These are phyloP conservation scores for Sciaenops ocellatus DNA, from an alignment of 2,797 vertebrate species.

Conservation along the genomic window DNA sequence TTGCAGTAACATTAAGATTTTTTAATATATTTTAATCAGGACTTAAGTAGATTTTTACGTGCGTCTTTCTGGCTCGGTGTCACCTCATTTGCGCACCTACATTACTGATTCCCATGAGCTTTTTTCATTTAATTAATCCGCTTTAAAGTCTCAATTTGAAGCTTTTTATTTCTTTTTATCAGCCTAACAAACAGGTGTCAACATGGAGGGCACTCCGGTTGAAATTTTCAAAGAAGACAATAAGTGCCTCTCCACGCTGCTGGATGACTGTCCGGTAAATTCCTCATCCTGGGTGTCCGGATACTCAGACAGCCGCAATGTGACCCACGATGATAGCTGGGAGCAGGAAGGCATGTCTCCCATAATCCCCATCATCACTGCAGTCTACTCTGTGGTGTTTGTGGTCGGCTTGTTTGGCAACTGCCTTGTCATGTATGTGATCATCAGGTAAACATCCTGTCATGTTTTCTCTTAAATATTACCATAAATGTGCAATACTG, in stretches of 20 bases:
- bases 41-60: not conserved
- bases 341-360: slow-evolving; percentile 90
- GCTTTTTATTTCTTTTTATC: not conserved
- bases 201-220: slow-evolving; percentile 89
- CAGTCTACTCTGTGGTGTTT: slow-evolving; percentile 96
- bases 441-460: slow-evolving; percentile 90
- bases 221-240: slow-evolving; percentile 90
- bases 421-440: slow-evolving; percentile 98
- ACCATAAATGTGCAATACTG: not conserved
- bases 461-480: not conserved
- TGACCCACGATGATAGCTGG: slow-evolving; percentile 76
- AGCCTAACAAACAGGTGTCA: slow-evolving; percentile 44
- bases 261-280: slow-evolving; percentile 80
- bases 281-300: slow-evolving; percentile 75
- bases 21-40: not conserved
- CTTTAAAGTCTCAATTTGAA: slow-evolving; percentile 9
- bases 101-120: no score
- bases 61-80: slow-evolving; percentile 10
- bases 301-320: slow-evolving; percentile 78
- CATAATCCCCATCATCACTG: slow-evolving; percentile 94
- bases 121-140: not conserved
- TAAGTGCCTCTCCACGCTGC: slow-evolving; percentile 81
- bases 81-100: not conserved
- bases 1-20: not conserved
- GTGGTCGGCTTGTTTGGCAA: slow-evolving; percentile 96